Conservation (phyloP, 2,113 vertebrate genomes). For the Romanogobio albipinnatus region DNA sequence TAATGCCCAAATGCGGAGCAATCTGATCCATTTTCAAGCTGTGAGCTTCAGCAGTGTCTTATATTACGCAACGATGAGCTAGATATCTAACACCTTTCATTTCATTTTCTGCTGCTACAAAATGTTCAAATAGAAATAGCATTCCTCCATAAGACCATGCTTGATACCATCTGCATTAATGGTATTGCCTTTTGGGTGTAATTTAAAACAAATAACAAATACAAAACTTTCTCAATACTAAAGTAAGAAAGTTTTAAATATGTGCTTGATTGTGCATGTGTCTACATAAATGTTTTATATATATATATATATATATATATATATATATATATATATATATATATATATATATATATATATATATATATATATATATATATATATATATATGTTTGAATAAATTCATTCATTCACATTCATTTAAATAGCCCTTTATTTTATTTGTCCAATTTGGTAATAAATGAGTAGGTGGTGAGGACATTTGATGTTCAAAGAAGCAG, state of each 20-base stretch:
- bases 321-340: too few species aligned
- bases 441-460: conserved; percentile 17
- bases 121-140: conserved; percentile 43
- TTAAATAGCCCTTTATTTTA: not conserved
- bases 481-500: too few species aligned
- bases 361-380: too few species aligned
- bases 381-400: too few species aligned
- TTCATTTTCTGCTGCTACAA: conserved; percentile 54
- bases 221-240: not conserved
- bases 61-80: conserved; percentile 58
- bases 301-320: too few species aligned
- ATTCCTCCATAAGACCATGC: conserved; percentile 1
- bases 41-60: conserved; percentile 63
- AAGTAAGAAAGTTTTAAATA: not conserved
- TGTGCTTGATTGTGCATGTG: not conserved
- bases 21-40: conserved; percentile 54
- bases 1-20: conserved; percentile 59
- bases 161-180: not conserved
- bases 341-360: too few species aligned
- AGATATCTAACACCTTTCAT: conserved; percentile 60
- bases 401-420: too few species aligned
- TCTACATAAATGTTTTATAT: too few species aligned
- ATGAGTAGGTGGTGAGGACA: too few species aligned
- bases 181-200: not conserved
- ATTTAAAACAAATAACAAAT: not conserved